Evolutionary conservation across 1,140 invertebrate species (phyloP).

Genomic region (Zaprionus kolodkinae): DNA sequence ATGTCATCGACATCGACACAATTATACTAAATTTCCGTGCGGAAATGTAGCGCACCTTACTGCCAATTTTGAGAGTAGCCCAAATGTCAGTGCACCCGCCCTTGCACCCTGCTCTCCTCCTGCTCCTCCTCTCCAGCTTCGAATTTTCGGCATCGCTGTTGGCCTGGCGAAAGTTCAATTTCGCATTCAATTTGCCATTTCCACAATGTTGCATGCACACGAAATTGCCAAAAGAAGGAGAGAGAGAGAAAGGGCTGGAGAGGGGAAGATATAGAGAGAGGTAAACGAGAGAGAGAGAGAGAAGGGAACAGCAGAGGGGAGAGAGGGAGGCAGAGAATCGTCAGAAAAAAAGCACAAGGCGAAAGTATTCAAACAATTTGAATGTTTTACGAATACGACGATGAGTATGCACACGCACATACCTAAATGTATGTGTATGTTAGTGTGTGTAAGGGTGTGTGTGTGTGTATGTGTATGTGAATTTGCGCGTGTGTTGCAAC

Average conservation of each 20-base stretch:
- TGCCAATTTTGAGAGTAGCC: slow-evolving; percentile 33
- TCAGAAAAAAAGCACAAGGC: not conserved
- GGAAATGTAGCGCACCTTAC: slow-evolving; percentile 54
- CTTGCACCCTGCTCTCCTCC: not conserved
- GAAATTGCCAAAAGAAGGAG: slow-evolving; percentile 34
- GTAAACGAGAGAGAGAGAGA: not conserved
- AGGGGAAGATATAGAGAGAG: slow-evolving; percentile 22
- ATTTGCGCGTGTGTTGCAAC: slow-evolving; percentile 6
- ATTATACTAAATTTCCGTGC: slow-evolving; percentile 75
- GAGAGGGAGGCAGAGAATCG: not conserved
- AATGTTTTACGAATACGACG: slow-evolving; percentile 29
- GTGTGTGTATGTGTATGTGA: not conserved
- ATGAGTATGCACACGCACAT: slow-evolving; percentile 5
- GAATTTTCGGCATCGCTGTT: not conserved
- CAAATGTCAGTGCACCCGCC: not conserved
- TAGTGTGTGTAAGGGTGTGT: not conserved
- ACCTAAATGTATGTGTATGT: slow-evolving; percentile 14
- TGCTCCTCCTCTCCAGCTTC: not conserved
- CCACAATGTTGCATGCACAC: slow-evolving; percentile 57
- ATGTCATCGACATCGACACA: slow-evolving; percentile 73
- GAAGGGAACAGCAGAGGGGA: not conserved
- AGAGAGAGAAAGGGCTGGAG: not conserved
- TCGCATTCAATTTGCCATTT: slow-evolving; percentile 79
- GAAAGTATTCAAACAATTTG: slow-evolving; percentile 63
- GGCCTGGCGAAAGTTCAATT: slow-evolving; percentile 75